Evolutionary conservation across 1,140 invertebrate genomes (phyloP).

Genomic region (Bombus polaris): DNA sequence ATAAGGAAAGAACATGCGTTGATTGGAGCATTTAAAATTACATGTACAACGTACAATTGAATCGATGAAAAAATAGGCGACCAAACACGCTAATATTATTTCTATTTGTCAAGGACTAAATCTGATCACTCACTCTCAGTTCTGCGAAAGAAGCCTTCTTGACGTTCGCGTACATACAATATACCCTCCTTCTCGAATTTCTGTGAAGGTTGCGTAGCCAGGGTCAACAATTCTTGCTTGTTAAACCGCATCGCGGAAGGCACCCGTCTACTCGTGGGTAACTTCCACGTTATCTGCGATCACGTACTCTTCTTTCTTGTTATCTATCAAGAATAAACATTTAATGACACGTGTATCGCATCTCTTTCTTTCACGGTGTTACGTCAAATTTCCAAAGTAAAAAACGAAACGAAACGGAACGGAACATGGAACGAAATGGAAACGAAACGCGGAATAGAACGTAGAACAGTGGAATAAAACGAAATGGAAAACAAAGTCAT

Average conservation of each 20-base stretch:
- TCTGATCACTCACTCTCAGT: conserved; percentile 90
- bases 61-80: not conserved
- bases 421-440: not conserved
- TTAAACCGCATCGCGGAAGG: conserved; percentile 93
- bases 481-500: not conserved
- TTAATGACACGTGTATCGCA: not conserved
- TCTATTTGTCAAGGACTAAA: conserved; percentile 24
- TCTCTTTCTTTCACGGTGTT: not conserved
- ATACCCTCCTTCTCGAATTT: conserved; percentile 97
- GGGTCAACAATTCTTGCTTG: conserved; percentile 91
- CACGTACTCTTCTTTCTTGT: conserved; percentile 15
- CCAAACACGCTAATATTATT: conserved; percentile 11
- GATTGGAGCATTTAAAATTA: conserved; percentile 25
- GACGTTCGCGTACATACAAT: conserved; percentile 92
- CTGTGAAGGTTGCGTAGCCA: conserved; percentile 92
- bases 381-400: not conserved
- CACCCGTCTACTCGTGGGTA: not conserved
- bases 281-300: conserved; percentile 4
- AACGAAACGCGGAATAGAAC: not conserved
- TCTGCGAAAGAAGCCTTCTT: conserved; percentile 95
- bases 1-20: conserved; percentile 53
- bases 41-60: conserved; percentile 36
- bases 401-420: not conserved
- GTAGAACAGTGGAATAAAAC: not conserved
- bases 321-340: conserved; percentile 20